Conservation (phyloP, 2,797 vertebrate genomes). For the Prionace glauca region DNA sequence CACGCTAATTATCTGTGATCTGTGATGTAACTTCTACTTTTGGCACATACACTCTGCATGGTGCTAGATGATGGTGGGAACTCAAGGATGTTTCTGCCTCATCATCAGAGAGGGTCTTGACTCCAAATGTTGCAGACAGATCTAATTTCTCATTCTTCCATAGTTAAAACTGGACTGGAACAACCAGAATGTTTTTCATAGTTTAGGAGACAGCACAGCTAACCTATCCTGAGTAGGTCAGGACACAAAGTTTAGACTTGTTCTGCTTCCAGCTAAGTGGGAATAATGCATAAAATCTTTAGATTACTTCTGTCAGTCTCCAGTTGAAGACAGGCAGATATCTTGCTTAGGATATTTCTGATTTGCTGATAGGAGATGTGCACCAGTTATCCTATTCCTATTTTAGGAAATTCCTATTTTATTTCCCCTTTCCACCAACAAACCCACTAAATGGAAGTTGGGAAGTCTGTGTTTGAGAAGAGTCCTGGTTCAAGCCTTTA, state of each 20-base stretch:
- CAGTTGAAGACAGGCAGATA: not conserved
- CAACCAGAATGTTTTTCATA: not conserved
- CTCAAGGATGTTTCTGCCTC: not conserved
- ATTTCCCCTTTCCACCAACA: no score
- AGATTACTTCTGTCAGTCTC: not conserved
- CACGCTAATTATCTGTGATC: not conserved
- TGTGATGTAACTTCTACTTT: not conserved
- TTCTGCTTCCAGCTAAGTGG: not conserved
- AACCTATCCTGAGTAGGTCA: not conserved
- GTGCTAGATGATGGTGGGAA: not conserved
- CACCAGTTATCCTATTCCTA: no score
- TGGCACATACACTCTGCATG: not conserved
- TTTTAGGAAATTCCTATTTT: not conserved
- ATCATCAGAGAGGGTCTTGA: not conserved
- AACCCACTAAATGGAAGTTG: not conserved
- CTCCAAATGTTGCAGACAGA: not conserved
- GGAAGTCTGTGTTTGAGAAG: not conserved
- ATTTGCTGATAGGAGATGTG: not conserved
- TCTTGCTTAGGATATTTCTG: not conserved
- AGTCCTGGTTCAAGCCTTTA: not conserved
- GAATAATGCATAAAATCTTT: not conserved
- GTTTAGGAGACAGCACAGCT: not conserved
- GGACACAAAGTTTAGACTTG: not conserved
- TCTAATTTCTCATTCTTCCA: not conserved
- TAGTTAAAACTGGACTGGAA: not conserved